Evolutionary conservation across 2,888 invertebrate species (phyloP).

Genomic region (Phanerotoma sp.): DNA sequence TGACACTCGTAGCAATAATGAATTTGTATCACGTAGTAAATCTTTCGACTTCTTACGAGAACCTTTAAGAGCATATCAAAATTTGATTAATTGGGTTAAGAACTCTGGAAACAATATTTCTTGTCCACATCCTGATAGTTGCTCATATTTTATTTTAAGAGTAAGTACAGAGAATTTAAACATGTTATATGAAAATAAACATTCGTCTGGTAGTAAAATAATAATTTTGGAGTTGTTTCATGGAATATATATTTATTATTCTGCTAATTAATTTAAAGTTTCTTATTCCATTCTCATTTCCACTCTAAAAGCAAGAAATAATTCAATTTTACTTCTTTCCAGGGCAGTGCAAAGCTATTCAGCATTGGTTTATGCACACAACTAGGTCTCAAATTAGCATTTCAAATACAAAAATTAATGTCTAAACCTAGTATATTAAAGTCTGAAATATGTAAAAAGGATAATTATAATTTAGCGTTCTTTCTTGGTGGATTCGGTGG

Average conservation of each 20-base stretch:
- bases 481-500: slow-evolving; percentile 72
- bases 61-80: slow-evolving; percentile 57
- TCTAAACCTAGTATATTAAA: slow-evolving; percentile 60
- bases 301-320: too few species aligned
- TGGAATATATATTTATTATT: too few species aligned
- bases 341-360: slow-evolving; percentile 65
- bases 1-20: slow-evolving; percentile 12
- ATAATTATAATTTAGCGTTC: slow-evolving; percentile 65
- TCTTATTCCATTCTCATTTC: too few species aligned
- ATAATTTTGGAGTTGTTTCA: too few species aligned
- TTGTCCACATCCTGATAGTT: slow-evolving; percentile 68
- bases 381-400: slow-evolving; percentile 62
- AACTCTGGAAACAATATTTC: slow-evolving; percentile 57
- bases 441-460: slow-evolving; percentile 60
- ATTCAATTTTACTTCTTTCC: slow-evolving; percentile 36
- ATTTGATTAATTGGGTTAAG: slow-evolving; percentile 59
- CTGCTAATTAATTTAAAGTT: too few species aligned
- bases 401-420: slow-evolving; percentile 62
- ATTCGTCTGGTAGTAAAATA: too few species aligned
- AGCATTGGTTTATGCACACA: slow-evolving; percentile 66
- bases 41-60: slow-evolving; percentile 54
- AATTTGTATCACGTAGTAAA: not conserved
- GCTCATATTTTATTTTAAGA: slow-evolving; percentile 62
- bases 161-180: slow-evolving; percentile 49
- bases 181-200: not conserved